Percentiles rank a stretch among this genome's conserved stretches.
phyloP scores from a whole-genome alignment of 1,140 invertebrate species.

The Phortica variegata region DNA sequence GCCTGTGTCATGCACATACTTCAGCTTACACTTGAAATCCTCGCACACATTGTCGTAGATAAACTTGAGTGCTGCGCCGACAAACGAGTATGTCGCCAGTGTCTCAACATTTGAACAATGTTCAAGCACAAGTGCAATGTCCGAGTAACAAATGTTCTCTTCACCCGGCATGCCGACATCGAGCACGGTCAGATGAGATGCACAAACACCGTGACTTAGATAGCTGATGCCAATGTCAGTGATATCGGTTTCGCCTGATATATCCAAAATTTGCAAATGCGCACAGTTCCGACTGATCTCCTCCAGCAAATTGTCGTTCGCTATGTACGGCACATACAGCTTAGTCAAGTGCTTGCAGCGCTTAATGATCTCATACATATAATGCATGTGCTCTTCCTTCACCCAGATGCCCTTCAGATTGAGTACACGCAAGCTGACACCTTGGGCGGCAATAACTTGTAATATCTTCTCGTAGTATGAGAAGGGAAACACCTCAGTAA shows the following conservation, averaged over 20 bases:
- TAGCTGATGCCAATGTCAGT: slow-evolving; percentile 64
- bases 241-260: slow-evolving; percentile 67
- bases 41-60: slow-evolving; percentile 60
- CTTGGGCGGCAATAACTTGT: slow-evolving; percentile 63
- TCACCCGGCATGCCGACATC: slow-evolving; percentile 68
- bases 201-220: slow-evolving; percentile 57
- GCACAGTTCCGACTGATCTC: slow-evolving; percentile 61
- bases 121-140: slow-evolving; percentile 63
- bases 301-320: slow-evolving; percentile 67
- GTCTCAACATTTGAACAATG: slow-evolving; percentile 64
- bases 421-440: slow-evolving; percentile 62
- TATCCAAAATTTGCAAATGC: slow-evolving; percentile 63
- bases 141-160: slow-evolving; percentile 65
- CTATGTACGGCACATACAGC: slow-evolving; percentile 67
- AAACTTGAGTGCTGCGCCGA: slow-evolving; percentile 62
- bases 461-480: slow-evolving; percentile 68
- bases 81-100: slow-evolving; percentile 66
- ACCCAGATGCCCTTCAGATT: slow-evolving; percentile 72
- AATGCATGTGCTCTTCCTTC: slow-evolving; percentile 64
- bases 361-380: slow-evolving; percentile 63
- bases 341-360: slow-evolving; percentile 62
- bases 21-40: slow-evolving; percentile 62
- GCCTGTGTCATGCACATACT: slow-evolving; percentile 64
- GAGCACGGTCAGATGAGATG: slow-evolving; percentile 62
- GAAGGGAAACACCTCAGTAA: slow-evolving; percentile 67